A percentile compares a stretch with the other conserved stretches of the same genome.
Conservation (phyloP, 2,888 invertebrate species). For the Doris montereyensis region DNA sequence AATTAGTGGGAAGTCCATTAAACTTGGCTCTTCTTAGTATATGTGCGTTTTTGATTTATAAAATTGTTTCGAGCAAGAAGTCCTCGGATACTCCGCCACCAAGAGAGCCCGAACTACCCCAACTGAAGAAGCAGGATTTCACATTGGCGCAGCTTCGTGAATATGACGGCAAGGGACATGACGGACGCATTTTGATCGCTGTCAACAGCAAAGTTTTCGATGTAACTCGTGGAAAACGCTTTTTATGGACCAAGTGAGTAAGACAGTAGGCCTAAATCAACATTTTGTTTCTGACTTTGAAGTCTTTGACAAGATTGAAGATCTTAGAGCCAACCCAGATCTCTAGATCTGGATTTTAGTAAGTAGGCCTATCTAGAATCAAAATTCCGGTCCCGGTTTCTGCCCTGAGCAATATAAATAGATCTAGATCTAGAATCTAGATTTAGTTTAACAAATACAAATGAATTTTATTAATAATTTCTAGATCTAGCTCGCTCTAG, state of each 20-base stretch:
- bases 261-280: too few species aligned
- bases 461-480: too few species aligned
- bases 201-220: constrained; percentile 97
- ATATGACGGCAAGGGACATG: constrained; percentile 86
- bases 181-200: constrained; percentile 91
- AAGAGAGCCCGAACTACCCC: constrained; percentile 81
- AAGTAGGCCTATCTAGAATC: too few species aligned
- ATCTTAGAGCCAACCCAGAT: too few species aligned
- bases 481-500: too few species aligned
- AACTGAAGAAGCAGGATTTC: constrained; percentile 88
- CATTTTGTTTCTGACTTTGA: too few species aligned
- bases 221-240: constrained; percentile 86
- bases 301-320: too few species aligned
- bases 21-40: constrained; percentile 81
- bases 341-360: too few species aligned
- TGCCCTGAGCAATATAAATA: too few species aligned
- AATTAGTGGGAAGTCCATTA: constrained; percentile 81
- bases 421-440: too few species aligned
- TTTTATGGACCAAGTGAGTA: constrained; percentile 97
- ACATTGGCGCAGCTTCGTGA: constrained; percentile 87
- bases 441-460: too few species aligned
- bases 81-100: constrained; percentile 57
- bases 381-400: too few species aligned
- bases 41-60: constrained; percentile 82
- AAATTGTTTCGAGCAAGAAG: constrained; percentile 77